Evolutionary conservation across 2,797 vertebrate genomes (phyloP).

Genomic region (Alauda arvensis): DNA sequence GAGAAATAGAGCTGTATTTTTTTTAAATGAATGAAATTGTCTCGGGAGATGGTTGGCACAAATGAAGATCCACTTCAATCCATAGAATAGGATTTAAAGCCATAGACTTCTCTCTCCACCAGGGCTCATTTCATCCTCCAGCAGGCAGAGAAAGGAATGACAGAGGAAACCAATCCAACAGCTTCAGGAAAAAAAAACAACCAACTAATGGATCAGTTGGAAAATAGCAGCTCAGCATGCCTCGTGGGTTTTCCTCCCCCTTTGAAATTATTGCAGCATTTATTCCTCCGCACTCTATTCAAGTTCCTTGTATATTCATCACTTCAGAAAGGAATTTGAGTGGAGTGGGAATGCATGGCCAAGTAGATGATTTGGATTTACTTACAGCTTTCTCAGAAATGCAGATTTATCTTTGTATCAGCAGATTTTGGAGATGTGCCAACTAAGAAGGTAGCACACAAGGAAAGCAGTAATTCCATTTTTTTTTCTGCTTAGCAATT

Average conservation of each 20-base stretch:
- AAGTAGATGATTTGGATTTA: slow-evolving; percentile 1
- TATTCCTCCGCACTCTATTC: slow-evolving; percentile 25
- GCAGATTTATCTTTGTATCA: slow-evolving; percentile 1
- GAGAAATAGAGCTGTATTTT: slow-evolving; percentile 1
- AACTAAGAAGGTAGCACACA: not conserved
- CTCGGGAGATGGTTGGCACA: not conserved
- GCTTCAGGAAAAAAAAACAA: not conserved
- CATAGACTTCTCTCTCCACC: not conserved
- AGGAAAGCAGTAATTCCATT: not conserved
- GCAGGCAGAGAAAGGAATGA: not conserved
- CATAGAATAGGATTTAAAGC: not conserved
- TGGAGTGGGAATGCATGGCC: slow-evolving; percentile 8
- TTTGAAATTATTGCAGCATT: slow-evolving; percentile 30
- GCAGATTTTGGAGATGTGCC: slow-evolving; percentile 4
- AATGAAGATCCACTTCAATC: not conserved
- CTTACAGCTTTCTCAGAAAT: slow-evolving; percentile 16
- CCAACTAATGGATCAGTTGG: not conserved
- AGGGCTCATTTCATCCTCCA: not conserved
- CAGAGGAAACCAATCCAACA: not conserved
- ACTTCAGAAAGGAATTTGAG: slow-evolving; percentile 33
- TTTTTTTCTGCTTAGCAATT: slow-evolving; percentile 4
- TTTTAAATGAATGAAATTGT: not conserved
- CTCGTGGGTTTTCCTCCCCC: slow-evolving; percentile 6
- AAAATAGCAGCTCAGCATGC: slow-evolving; percentile 30
- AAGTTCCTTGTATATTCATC: slow-evolving; percentile 16